Evolutionary conservation across 2,888 invertebrate genomes (phyloP).

Genomic region (Brachyptera putata): DNA sequence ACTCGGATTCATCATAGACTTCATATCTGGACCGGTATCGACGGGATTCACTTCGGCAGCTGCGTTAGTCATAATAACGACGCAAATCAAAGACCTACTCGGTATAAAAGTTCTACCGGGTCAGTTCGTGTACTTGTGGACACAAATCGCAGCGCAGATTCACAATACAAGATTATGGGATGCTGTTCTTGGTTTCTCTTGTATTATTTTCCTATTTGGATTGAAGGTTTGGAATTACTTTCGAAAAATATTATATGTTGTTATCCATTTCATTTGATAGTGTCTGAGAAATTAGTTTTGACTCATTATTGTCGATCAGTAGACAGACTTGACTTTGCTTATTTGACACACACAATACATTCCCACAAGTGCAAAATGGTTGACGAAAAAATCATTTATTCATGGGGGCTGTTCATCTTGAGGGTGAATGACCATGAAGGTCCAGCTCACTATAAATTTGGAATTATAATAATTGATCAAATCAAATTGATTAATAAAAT

Average conservation of each 20-base stretch:
- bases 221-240: slow-evolving; percentile 59
- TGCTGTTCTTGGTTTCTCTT: slow-evolving; percentile 61
- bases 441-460: no score
- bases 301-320: no score
- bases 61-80: slow-evolving; percentile 75
- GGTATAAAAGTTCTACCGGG: slow-evolving; percentile 65
- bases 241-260: slow-evolving; percentile 39
- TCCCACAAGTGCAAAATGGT: no score
- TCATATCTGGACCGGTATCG: slow-evolving; percentile 79
- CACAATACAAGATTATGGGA: slow-evolving; percentile 67
- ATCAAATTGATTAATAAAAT: no score
- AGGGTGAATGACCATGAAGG: no score
- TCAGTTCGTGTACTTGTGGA: slow-evolving; percentile 68
- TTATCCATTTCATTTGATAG: no score
- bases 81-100: slow-evolving; percentile 71
- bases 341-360: no score
- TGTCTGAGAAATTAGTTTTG: no score
- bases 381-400: no score
- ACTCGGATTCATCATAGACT: slow-evolving; percentile 74
- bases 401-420: no score
- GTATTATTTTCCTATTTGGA: slow-evolving; percentile 63
- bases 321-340: no score
- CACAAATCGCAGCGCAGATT: slow-evolving; percentile 65
- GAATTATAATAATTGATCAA: no score
- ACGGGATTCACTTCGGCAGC: slow-evolving; percentile 80